Base-by-base conservation (phyloP, 1,140 invertebrate genomes). In the Ceratosolen fusciceps region DNA sequence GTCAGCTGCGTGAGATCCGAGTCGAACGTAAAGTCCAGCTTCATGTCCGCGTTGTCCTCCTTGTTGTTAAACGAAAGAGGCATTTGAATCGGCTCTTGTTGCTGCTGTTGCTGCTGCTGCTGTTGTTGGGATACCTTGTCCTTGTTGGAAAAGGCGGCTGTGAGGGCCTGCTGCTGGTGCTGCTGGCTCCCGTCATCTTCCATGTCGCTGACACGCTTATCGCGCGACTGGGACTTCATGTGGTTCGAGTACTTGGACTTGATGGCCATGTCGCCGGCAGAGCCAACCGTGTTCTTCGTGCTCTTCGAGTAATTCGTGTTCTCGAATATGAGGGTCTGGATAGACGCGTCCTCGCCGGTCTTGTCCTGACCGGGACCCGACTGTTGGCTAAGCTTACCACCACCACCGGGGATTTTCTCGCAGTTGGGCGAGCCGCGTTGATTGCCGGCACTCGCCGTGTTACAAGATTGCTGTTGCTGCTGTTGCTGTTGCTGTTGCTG, bases 311-410 rank as follows among this genome's bases (percentile, higher is more conserved):
- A 97, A 86, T 97, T 97, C 0, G 96, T 97, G 88, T 97, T 97
- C 86, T 97, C 96, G 86, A 97, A 97, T 77, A 97, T 96, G 49
- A 97, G 94, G 0, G 96, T 97, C 85, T 96, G 95, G 21, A 97
- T 95, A 0, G 96, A 92, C 9, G 94, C 94, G 86, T 96, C 95
- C n/a, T 93, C 85, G 4, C 39, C 43, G 16, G 12, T 14, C 29
- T 93, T 91, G 73, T 91, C 91, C 84, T 91, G 92, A n/a, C 93
- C 92, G 37, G 86, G 72, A 77, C 89, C 60, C 77, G 89, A 49
- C n/a, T 79, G 71, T 0, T n/a, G n/a, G n/a, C 47, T 29, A 21
- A 80, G 80, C 56, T 86, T 90, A 73, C 86, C 85, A 29, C 29
- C 85, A 29, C 29, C 26, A 16, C 12, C 1, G 2, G 24, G n/a